Base-by-base conservation (phyloP, 1,140 invertebrate species). In the Macrosteles quadrilineatus region DNA sequence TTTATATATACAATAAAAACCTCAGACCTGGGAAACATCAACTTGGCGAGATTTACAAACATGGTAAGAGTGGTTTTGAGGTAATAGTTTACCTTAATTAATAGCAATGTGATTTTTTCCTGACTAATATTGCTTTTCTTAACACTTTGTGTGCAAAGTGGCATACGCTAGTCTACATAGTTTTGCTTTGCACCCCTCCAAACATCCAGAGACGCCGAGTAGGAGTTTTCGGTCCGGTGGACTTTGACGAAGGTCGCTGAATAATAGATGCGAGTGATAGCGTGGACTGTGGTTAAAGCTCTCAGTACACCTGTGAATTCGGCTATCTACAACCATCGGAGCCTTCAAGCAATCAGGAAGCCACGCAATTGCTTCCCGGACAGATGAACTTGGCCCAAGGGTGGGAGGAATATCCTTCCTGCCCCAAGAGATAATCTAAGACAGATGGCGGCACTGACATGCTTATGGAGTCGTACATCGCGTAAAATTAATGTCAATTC, bases 311-410 rank as follows among this genome's bases (percentile, higher is more conserved):
- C 12, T 59, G 55, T 59, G 55, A 59, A 59, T 59, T 59, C 23
- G 55, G 55, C 27, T 59, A 59, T 59, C 55, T 59, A 59, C 23
- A 59, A 25, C 12, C 21, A 59, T 59, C 27, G 27, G 6, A 50
- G 47, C 55, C 55, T 59, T 59, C 55, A 29, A n/a, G 25, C 27
- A 59, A 59, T 59, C 55, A 59, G 55, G 55, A 59, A 59, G 25
- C 55, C 27, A 14, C 55, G 25, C 14, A 59, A 59, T 59, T 59
- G 25, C 55, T 59, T 59, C 55, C 55, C 55, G 55, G 12, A 27
- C 25, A 27, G 55, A 59, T 59, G 55, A 59, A 59, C 55, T 59
- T 59, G 55, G 55, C 55, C 25, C 55, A 6, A 59, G 25, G 55
- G 6, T 25, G 21, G 23, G 55, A 6, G 25, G 21, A 6, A 30